Evolutionary conservation across 2,113 vertebrate genomes (phyloP).

Genomic region (Aplodontia rufa): DNA sequence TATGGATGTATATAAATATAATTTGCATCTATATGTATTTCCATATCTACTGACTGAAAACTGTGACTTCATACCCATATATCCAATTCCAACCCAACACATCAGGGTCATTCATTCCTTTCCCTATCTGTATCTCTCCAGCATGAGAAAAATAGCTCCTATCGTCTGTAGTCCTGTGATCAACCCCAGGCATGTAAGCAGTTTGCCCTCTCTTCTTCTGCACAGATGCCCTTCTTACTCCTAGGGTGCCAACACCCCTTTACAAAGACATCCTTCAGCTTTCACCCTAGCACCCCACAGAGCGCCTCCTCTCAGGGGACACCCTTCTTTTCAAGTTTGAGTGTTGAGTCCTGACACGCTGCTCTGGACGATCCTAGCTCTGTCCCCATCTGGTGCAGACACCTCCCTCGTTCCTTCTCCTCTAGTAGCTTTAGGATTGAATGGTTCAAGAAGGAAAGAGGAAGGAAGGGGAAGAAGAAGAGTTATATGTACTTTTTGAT

Average conservation of each 20-base stretch:
- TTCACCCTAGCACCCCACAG: neutral
- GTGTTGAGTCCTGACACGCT: neutral
- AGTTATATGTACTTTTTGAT: neutral
- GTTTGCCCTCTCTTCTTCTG: neutral
- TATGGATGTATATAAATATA: neutral
- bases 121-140: neutral
- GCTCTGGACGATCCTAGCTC: neutral
- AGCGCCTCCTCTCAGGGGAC: too few species aligned
- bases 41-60: neutral
- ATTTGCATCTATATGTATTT: neutral
- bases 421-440: neutral
- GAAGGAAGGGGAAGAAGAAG: neutral
- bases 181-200: neutral
- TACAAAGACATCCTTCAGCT: neutral
- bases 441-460: neutral
- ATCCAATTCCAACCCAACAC: neutral
- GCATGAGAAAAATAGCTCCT: neutral
- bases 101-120: neutral
- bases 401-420: neutral
- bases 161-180: neutral
- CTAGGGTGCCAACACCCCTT: neutral
- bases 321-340: fast-evolving
- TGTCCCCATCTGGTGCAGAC: neutral
- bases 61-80: neutral
- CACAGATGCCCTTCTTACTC: neutral